Conservation (phyloP, 2,888 invertebrate genomes). For the Erebia aethiops region DNA sequence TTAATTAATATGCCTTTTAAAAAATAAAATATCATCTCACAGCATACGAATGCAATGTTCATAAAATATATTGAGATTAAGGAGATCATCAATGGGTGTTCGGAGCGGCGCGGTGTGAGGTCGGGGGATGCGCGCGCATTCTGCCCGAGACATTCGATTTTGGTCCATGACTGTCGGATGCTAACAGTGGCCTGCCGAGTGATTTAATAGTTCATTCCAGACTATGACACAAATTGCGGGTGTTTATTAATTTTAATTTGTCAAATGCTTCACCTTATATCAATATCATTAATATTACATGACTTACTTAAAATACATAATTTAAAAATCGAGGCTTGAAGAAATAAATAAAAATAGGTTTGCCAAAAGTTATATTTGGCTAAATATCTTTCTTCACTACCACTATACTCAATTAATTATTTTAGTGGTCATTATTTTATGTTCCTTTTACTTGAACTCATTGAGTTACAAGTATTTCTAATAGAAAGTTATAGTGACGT, state of each 20-base stretch:
- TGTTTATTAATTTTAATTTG: slow-evolving; percentile 26
- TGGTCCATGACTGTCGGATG: slow-evolving; percentile 83
- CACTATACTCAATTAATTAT: no score
- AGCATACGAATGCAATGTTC: slow-evolving; percentile 52
- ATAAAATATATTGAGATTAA: slow-evolving; percentile 72
- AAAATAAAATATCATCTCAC: slow-evolving; percentile 1
- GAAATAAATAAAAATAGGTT: no score
- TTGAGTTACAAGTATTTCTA: not conserved
- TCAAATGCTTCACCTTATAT: not conserved
- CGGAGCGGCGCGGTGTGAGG: slow-evolving; percentile 66
- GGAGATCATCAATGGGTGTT: slow-evolving; percentile 80
- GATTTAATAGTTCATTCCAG: slow-evolving; percentile 81
- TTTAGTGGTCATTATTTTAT: no score
- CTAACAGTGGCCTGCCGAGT: slow-evolving; percentile 75
- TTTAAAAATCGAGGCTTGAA: no score
- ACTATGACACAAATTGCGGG: slow-evolving; percentile 59
- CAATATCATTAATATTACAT: no score
- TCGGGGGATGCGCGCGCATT: slow-evolving; percentile 76
- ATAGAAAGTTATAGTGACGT: not conserved
- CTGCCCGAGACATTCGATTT: slow-evolving; percentile 81
- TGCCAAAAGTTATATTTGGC: no score
- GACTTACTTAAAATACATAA: no score
- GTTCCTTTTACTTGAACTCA: not conserved
- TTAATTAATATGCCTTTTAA: not conserved
- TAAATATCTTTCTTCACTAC: no score